phyloP scores from a whole-genome alignment of 2,797 vertebrate species.

The Brachyrhaphis roseni region DNA sequence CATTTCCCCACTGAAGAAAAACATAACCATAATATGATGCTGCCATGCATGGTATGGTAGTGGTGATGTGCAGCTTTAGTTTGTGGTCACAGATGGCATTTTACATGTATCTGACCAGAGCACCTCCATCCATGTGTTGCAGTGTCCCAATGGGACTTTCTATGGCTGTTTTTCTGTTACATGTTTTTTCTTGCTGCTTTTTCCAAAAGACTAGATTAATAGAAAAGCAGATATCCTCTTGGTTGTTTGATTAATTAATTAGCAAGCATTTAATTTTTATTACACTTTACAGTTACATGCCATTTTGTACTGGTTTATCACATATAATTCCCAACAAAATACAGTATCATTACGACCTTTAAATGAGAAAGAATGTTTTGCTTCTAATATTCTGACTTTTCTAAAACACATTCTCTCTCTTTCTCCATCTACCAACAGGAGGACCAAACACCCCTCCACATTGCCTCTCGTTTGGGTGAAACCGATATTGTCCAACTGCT shows the following conservation, averaged over 20 bases:
- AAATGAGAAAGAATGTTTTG: not conserved
- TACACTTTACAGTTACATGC: not conserved
- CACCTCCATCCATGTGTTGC: not conserved
- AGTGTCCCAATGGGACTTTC: not conserved
- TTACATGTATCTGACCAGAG: not conserved
- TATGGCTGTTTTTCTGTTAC: not conserved
- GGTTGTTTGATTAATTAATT: not conserved
- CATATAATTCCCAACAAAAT: not conserved
- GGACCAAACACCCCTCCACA: slow-evolving; percentile 97
- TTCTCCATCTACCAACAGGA: slow-evolving; percentile 80
- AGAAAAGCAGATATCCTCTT: not conserved
- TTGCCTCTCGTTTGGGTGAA: slow-evolving; percentile 95
- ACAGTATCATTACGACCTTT: not conserved
- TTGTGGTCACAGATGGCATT: not conserved
- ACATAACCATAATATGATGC: not conserved
- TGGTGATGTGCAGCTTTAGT: not conserved
- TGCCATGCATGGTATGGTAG: not conserved
- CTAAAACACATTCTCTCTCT: not conserved
- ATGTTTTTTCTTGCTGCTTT: not conserved
- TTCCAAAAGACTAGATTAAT: not conserved
- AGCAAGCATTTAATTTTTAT: not conserved
- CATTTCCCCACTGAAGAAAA: not conserved
- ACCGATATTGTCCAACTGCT: slow-evolving; percentile 95
- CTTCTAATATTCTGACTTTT: not conserved
- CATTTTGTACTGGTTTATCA: not conserved